Evolutionary conservation across 2,888 invertebrate genomes (phyloP), one percentile per base, ranked within the genome.

Genomic region (Tinea trinotella): DNA sequence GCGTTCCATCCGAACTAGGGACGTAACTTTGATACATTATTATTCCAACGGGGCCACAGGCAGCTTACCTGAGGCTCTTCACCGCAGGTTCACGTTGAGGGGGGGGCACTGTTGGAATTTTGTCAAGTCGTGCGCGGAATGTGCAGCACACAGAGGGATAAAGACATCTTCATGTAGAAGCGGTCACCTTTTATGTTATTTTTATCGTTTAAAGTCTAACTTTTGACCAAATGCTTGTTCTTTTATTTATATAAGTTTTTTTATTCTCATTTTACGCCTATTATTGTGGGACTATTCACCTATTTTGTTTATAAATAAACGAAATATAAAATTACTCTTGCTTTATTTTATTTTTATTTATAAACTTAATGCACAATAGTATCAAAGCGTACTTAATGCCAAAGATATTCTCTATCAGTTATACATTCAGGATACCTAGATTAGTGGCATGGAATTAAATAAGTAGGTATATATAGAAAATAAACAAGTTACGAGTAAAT

Each of bases 1-100:
- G 19, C 44, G 53, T 54, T 40, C 54, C 18, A 15, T 19, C 18
- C 19, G 49, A 30, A 12, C 49, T 30, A 19, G 13, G 48, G 19
- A 49, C 60, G 61, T 62, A 62, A 65, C 64, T 66, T 65, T 65
- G 59, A 62, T 62, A 63, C 63, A 66, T 62, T 65, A 64, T 67
- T 62, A 61, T 65, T 61, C 61, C 62, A 58, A 57, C 24, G 44
- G 44, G 57, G 49, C 55, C 57, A 56, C 55, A 58, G 60, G 59
- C 59, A 61, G 63, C 63, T 61, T 59, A 54, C 48, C 57, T 54
- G 50, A 2, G n/a, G 46, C 46, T 46, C 50, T 61, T 57, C 58
- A 58, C 44, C 57, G 58, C 54, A 35, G 54, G 56, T 59, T 52
- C 44, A 56, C 55, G 57, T 55, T 52, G 15, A 40, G 55, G 36